phyloP scores from a whole-genome alignment of 2,888 invertebrate genomes.

The Phalangium opilio region DNA sequence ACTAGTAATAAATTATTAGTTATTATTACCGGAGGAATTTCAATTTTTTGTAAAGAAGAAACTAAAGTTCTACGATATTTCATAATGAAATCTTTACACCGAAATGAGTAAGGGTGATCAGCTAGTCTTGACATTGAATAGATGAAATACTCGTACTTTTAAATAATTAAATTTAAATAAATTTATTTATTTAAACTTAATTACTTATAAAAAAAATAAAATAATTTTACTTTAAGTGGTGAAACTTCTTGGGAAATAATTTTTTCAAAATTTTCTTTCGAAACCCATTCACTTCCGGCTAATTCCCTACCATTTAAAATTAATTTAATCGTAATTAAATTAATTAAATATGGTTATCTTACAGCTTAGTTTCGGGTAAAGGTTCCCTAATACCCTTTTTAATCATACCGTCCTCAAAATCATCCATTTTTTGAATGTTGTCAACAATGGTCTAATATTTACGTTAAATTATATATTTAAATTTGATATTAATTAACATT shows the following conservation, averaged over 20 bases:
- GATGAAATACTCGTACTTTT: slow-evolving; percentile 49
- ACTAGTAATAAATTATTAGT: slow-evolving; percentile 3
- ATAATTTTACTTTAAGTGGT: too few relatives aligned
- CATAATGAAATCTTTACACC: slow-evolving; percentile 53
- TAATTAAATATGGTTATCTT: neutral
- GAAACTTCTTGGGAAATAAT: slow-evolving; percentile 46
- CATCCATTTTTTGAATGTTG: slow-evolving; percentile 48
- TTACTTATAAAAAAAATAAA: neutral
- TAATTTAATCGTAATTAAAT: too few relatives aligned
- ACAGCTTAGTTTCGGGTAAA: slow-evolving; percentile 39
- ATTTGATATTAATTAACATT: too few relatives aligned
- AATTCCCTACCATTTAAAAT: too few relatives aligned
- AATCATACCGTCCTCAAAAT: slow-evolving; percentile 52
- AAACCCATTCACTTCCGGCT: slow-evolving; percentile 40
- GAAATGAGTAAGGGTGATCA: slow-evolving; percentile 53
- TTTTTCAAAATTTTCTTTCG: slow-evolving; percentile 48
- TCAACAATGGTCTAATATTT: slow-evolving; percentile 46
- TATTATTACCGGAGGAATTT: slow-evolving; percentile 41
- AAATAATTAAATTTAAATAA: neutral
- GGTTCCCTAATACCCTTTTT: slow-evolving; percentile 42
- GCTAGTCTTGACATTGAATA: slow-evolving; percentile 52
- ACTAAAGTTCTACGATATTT: slow-evolving; percentile 42
- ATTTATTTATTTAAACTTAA: neutral
- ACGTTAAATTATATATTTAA: slow-evolving; percentile 7
- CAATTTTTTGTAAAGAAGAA: slow-evolving; percentile 31